A percentile compares a stretch with the other conserved stretches of the same genome.
Evolutionary conservation across 2,888 invertebrate genomes (phyloP).

Genomic region (Latrodectus hesperus): DNA sequence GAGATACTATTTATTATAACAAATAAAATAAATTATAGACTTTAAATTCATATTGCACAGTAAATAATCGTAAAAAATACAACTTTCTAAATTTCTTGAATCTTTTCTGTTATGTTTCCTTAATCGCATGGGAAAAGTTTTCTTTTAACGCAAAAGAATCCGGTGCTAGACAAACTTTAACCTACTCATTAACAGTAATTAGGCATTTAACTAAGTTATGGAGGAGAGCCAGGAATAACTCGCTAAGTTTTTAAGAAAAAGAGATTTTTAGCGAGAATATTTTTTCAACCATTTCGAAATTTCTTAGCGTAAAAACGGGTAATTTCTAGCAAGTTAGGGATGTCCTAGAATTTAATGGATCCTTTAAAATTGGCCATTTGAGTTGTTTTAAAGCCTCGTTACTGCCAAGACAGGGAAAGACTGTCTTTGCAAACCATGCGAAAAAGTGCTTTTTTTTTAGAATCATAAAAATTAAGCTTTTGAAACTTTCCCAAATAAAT

Average conservation of each 20-base stretch:
- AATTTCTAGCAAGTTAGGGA: slow-evolving; percentile 10
- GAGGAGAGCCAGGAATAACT: background rate
- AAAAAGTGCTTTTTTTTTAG: slow-evolving; percentile 10
- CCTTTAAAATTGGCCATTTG: slow-evolving; percentile 21
- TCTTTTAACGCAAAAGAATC: too few species aligned
- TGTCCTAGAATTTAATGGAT: slow-evolving; percentile 34
- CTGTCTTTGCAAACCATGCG: slow-evolving; percentile 11
- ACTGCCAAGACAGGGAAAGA: slow-evolving; percentile 28
- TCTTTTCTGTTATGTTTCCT: too few species aligned
- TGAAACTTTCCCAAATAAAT: background rate
- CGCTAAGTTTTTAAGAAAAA: slow-evolving; percentile 7
- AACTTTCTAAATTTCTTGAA: too few species aligned
- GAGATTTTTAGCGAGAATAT: background rate
- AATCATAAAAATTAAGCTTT: slow-evolving; percentile 19
- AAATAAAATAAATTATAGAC: too few species aligned
- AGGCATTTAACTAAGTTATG: slow-evolving; percentile 51
- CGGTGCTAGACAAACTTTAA: slow-evolving; percentile 22
- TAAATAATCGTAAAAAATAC: too few species aligned
- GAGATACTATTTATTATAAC: too few species aligned
- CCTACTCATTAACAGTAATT: slow-evolving; percentile 41
- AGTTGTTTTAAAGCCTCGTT: slow-evolving; percentile 34
- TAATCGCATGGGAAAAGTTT: too few species aligned
- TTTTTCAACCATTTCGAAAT: too few species aligned
- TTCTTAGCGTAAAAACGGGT: slow-evolving; percentile 23
- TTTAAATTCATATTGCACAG: too few species aligned